Base-by-base conservation (phyloP, 1,140 invertebrate genomes). In the Eupristina koningsbergeri region DNA sequence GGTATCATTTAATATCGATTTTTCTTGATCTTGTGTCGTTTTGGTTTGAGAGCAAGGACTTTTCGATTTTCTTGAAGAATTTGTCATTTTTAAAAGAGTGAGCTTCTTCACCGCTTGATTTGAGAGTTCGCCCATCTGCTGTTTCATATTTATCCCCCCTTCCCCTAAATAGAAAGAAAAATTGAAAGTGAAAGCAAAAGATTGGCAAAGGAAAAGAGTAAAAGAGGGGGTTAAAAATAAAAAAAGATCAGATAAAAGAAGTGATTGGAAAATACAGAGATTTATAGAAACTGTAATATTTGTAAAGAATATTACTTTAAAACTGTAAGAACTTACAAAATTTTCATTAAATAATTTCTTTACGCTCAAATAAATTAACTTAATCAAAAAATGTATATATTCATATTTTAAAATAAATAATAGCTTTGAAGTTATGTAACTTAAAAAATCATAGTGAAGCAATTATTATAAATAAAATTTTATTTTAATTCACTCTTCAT, bases 1-100 rank as follows among this genome's bases (percentile, higher is more conserved):
- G 41, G 34, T 41, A n/a, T 41, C n/a, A 79, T 84, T 75, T 84
- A 31, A 71, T 78, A 81, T 85, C 47, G 63, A 81, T 85, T 79
- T 41, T 79, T 34, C 47, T 81, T 53, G 17, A 39, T 17, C 80
- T 73, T 45, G 15, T 19, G 7, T 39, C 36, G 39, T 29, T 50
- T 45, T 15, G 19, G 26, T 19, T 9, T 13, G 7, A 41, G n/a
- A 80, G 50, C 13, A 22, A 50, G 58, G 31, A 67, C 58, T 73
- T 69, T 1, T 13, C 64, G 73, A 84, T 76, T 84, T 84, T 84
- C 78, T 53, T 69, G 15, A 31, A 76, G 61, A 77, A 85, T 80
- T 77, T 76, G 47, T 85, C 73, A 81, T 85, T 77, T 85, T 77
- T 61, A 81, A 69, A 47, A 26, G 22, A 71, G 39, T 31, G 15